These are phyloP conservation scores for Folsomia candida DNA, from an alignment of 2,888 invertebrate genomes.

Conservation along the genomic window DNA sequence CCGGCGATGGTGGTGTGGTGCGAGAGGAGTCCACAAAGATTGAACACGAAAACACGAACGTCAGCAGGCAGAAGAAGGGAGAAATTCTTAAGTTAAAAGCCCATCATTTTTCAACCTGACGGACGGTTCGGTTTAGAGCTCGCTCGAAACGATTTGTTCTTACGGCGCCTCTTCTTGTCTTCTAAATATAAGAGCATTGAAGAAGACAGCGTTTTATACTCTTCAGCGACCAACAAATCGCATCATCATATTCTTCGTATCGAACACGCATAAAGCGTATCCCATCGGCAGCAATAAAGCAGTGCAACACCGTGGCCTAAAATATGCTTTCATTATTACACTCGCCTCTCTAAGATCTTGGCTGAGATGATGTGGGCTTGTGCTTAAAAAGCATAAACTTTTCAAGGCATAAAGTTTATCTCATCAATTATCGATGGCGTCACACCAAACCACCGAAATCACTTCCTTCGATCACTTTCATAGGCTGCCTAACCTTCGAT, in stretches of 20 bases:
- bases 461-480: not conserved
- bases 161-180: constrained; percentile 46
- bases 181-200: constrained; percentile 40
- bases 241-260: not conserved
- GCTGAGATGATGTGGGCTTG: too few relatives aligned
- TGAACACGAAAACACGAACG: not conserved
- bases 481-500: not conserved
- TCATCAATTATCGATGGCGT: constrained; percentile 2
- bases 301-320: not conserved
- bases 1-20: constrained; percentile 26
- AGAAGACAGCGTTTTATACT: constrained; percentile 13
- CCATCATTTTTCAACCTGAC: constrained; percentile 51
- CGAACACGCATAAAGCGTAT: not conserved
- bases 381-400: not conserved
- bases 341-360: not conserved
- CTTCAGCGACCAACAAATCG: not conserved
- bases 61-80: not conserved
- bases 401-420: not conserved
- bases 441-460: not conserved
- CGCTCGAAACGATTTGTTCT: constrained; percentile 49
- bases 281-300: not conserved
- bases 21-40: not conserved
- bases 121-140: constrained; percentile 26
- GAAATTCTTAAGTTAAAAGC: constrained; percentile 35
- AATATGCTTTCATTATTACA: not conserved